phyloP scores from a whole-genome alignment of 1,140 invertebrate genomes.

The Aporrectodea caliginosa region DNA sequence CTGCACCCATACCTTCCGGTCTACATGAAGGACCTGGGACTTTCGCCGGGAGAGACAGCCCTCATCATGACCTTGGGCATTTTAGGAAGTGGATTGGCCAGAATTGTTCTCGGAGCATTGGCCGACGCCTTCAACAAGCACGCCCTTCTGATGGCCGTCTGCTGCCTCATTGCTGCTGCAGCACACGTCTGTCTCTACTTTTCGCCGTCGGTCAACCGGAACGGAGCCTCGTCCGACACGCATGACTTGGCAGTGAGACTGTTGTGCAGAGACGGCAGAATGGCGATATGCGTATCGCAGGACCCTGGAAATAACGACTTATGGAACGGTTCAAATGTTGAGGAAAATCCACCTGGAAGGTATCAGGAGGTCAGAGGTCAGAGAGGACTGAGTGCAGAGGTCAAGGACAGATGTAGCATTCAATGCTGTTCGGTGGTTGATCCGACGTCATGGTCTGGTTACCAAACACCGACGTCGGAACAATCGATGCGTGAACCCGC shows the following conservation, averaged over 20 bases:
- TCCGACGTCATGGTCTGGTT: no score
- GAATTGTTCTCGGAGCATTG: background rate
- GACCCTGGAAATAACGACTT: background rate
- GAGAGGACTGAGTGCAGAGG: no score
- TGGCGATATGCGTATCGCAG: background rate
- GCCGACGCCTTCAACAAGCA: background rate
- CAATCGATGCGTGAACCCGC: no score
- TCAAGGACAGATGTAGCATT: no score
- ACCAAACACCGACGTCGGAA: no score
- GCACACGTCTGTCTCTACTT: background rate
- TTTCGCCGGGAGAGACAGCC: background rate
- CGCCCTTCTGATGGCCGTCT: background rate
- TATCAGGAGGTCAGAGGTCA: background rate
- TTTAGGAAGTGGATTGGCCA: background rate
- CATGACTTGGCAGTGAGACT: background rate
- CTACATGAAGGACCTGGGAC: background rate
- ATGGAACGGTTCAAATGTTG: background rate
- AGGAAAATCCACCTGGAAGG: background rate
- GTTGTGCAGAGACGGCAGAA: background rate
- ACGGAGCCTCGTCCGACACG: background rate
- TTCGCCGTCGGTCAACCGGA: background rate
- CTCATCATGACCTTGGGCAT: background rate
- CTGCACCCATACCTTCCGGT: background rate
- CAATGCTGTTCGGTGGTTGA: no score
- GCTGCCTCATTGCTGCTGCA: background rate